Conservation (phyloP, 2,888 invertebrate species). For the Diarsia brunnea region DNA sequence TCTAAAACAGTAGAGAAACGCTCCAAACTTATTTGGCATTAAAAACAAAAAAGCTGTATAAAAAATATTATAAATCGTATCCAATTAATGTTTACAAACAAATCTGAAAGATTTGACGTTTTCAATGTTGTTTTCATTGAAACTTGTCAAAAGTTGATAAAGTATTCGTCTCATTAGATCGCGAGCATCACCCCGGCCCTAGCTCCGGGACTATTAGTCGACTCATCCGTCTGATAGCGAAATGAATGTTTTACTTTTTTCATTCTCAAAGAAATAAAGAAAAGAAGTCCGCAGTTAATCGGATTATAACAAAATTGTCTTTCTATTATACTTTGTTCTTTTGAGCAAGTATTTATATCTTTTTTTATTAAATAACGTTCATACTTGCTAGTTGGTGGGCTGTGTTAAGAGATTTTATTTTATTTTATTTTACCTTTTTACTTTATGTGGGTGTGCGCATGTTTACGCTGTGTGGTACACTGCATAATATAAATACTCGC, state of each 20-base stretch:
- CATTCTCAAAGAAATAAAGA: conserved; percentile 44
- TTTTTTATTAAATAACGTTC: conserved; percentile 21
- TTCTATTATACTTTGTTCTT: conserved; percentile 54
- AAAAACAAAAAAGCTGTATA: too few species aligned
- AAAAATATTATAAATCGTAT: conserved; percentile 5
- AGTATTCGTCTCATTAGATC: conserved; percentile 44
- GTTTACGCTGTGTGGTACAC: too few species aligned
- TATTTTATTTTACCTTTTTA: too few species aligned
- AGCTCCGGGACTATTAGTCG: conserved; percentile 34
- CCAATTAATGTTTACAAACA: conserved; percentile 26
- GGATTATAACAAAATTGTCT: conserved; percentile 63
- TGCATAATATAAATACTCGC: too few species aligned
- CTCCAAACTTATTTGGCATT: background rate
- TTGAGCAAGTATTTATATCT: conserved; percentile 19
- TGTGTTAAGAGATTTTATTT: conserved; percentile 31
- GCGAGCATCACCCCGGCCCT: background rate
- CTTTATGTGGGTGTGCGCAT: background rate
- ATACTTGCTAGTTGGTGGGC: conserved; percentile 16
- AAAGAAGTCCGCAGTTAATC: conserved; percentile 60
- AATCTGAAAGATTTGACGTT: background rate
- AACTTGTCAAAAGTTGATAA: conserved; percentile 27
- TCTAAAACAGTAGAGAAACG: background rate
- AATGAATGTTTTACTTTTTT: conserved; percentile 58
- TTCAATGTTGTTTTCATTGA: conserved; percentile 6
- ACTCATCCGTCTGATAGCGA: conserved; percentile 39